phyloP scores from a whole-genome alignment of 2,113 vertebrate genomes.

The Conger conger region DNA sequence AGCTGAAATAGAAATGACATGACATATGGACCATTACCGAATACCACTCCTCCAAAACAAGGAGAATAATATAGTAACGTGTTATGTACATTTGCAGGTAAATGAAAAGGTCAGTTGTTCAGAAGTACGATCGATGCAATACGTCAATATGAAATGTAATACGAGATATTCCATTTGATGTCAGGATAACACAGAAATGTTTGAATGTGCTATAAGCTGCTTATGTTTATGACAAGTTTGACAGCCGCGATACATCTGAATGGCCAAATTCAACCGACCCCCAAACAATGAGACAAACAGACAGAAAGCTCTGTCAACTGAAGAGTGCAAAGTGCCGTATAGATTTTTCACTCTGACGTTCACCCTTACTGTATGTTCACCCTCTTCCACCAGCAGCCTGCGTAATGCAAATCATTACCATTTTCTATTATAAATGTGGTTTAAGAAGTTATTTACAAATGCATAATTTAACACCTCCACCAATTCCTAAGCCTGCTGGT shows the following conservation, averaged over 20 bases:
- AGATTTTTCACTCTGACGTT: neutral
- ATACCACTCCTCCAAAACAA: too few species aligned
- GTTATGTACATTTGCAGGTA: too few species aligned
- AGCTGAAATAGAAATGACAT: neutral
- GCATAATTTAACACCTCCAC: constrained; percentile 16
- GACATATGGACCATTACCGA: neutral
- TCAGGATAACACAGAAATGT: too few species aligned
- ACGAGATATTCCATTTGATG: too few species aligned
- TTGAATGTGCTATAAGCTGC: neutral
- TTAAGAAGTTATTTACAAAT: constrained; percentile 8
- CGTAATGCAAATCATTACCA: neutral
- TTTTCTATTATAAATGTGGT: constrained; percentile 7
- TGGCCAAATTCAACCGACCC: neutral
- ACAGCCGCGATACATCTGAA: neutral
- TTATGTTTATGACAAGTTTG: neutral
- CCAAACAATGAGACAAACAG: neutral
- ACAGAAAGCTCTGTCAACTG: neutral
- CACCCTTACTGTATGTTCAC: neutral
- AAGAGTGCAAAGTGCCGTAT: neutral
- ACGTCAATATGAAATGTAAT: too few species aligned
- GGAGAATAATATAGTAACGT: too few species aligned
- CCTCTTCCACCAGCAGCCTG: neutral
- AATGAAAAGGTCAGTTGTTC: too few species aligned
- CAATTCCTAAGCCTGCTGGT: constrained; percentile 16
- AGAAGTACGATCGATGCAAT: too few species aligned